Conservation (phyloP, 2,113 vertebrate genomes). For the Vimba vimba region DNA sequence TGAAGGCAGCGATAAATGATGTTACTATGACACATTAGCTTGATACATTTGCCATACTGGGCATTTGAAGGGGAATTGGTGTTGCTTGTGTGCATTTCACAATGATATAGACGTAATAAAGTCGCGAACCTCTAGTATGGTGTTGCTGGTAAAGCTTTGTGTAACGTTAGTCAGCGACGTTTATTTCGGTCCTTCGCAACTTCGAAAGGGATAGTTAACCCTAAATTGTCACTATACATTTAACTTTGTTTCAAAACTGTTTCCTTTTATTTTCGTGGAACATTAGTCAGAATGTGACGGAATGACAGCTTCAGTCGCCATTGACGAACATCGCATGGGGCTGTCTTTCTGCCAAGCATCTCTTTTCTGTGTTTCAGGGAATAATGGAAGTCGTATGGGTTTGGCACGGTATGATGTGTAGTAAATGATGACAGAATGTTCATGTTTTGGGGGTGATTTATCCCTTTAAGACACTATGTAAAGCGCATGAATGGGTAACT, state of each 20-base stretch:
- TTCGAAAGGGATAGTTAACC: not conserved
- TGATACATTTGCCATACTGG: not conserved
- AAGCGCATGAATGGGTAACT: constrained; percentile 26
- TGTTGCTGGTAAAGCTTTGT: constrained; percentile 16
- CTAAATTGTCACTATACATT: not conserved
- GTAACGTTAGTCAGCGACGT: not conserved
- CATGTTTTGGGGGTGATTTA: not conserved
- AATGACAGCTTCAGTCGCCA: constrained; percentile 10
- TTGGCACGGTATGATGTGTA: not conserved
- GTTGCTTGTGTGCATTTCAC: not conserved
- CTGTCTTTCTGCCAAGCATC: not conserved
- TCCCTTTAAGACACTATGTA: not conserved
- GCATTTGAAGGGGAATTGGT: not conserved
- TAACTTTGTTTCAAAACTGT: not conserved
- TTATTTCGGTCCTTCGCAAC: not conserved
- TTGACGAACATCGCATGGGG: too few species aligned
- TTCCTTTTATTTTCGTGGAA: not conserved
- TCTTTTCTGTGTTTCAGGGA: not conserved
- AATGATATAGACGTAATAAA: not conserved
- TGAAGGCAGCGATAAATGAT: not conserved
- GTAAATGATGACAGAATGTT: not conserved
- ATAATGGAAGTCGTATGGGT: not conserved
- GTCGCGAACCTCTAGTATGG: not conserved
- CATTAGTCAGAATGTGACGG: not conserved
- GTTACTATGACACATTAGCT: not conserved